Conservation (phyloP, 2,888 invertebrate genomes). For the Gisinianus flammeolus region DNA sequence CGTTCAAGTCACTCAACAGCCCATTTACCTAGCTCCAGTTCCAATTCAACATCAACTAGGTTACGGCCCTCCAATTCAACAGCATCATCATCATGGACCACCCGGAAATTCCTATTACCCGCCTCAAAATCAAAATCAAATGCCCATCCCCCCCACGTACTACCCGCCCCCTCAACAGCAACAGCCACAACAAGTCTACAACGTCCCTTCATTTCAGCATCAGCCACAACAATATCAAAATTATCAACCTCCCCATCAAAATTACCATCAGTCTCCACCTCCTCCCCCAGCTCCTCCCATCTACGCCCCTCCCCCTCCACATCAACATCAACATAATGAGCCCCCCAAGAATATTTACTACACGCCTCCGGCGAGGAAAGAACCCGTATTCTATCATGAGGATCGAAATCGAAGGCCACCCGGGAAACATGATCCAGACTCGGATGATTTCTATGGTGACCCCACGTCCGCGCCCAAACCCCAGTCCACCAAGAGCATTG, state of each 20-base stretch:
- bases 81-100: neutral
- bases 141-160: neutral
- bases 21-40: slow-evolving; percentile 33
- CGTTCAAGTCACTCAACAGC: slow-evolving; percentile 38
- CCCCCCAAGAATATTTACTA: slow-evolving; percentile 6
- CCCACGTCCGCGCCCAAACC: slow-evolving; percentile 33
- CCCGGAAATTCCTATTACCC: neutral
- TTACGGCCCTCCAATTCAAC: slow-evolving; percentile 15
- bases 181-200: neutral
- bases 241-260: neutral
- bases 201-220: neutral
- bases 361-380: neutral
- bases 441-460: slow-evolving; percentile 53
- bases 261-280: neutral
- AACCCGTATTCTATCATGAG: slow-evolving; percentile 9
- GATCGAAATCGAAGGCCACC: slow-evolving; percentile 31
- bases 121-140: slow-evolving; percentile 10
- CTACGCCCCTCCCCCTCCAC: neutral
- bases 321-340: neutral
- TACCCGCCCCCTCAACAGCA: neutral
- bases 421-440: slow-evolving; percentile 50
- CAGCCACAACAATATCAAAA: neutral
- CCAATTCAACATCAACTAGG: slow-evolving; percentile 26
- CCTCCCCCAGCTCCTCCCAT: neutral
- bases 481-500: too few species aligned